Conservation (phyloP, 2,113 vertebrate genomes). For the Sphyrna mokarran region DNA sequence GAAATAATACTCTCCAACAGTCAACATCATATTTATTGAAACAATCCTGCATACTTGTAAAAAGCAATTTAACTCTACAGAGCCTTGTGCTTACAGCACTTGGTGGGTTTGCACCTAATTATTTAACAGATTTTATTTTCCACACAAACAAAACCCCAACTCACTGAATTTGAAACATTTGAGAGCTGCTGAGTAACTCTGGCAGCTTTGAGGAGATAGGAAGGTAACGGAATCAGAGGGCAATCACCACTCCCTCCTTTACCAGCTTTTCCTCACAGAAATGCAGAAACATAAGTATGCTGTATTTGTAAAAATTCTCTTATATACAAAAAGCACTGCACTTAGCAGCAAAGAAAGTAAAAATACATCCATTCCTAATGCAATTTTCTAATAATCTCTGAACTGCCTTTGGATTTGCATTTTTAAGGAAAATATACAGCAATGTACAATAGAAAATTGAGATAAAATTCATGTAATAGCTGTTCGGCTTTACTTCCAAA, state of each 20-base stretch:
- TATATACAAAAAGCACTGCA: constrained; percentile 19
- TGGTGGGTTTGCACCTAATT: constrained; percentile 10
- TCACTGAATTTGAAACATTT: background rate
- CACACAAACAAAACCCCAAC: constrained; percentile 3
- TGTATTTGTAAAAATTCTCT: background rate
- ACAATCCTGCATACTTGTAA: constrained; percentile 5
- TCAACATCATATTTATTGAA: constrained; percentile 29
- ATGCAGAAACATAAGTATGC: background rate
- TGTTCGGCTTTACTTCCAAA: background rate
- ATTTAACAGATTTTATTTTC: background rate
- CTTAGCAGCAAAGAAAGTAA: background rate
- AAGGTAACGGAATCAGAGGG: background rate
- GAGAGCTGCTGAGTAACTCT: background rate
- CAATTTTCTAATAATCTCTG: background rate
- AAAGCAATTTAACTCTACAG: background rate
- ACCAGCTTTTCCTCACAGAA: background rate
- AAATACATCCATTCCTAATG: background rate
- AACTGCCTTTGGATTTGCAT: background rate
- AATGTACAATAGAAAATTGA: constrained; percentile 31
- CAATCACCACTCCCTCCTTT: background rate
- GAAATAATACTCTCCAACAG: constrained; percentile 5
- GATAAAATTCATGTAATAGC: background rate
- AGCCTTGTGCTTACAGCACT: constrained; percentile 9
- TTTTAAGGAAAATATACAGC: background rate
- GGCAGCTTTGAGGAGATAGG: background rate